Evolutionary conservation across 2,797 vertebrate genomes (phyloP).

Genomic region (Odontamblyopus lacepedii): DNA sequence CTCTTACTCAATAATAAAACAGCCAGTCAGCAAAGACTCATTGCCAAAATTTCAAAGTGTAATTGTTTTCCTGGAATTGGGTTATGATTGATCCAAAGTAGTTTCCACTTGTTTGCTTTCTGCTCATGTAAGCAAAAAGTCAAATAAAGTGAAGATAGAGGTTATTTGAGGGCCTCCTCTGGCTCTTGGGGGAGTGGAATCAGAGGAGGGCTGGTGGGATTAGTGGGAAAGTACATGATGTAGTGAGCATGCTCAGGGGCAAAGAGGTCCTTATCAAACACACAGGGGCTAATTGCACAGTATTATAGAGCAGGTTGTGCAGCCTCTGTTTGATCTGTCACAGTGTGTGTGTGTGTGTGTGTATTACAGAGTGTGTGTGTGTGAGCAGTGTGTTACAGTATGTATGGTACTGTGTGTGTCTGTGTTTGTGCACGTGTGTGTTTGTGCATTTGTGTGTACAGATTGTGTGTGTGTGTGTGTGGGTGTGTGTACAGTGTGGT

Average conservation of each 20-base stretch:
- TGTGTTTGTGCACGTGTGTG: slow-evolving; percentile 15
- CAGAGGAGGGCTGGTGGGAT: slow-evolving; percentile 51
- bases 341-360: slow-evolving; percentile 1
- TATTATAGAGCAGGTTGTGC: slow-evolving; percentile 56
- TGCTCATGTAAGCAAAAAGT: background rate
- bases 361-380: slow-evolving; percentile 17
- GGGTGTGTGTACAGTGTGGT: slow-evolving; percentile 24
- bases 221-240: slow-evolving; percentile 60
- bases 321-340: slow-evolving; percentile 51
- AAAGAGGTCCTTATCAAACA: slow-evolving; percentile 65
- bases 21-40: too few species aligned
- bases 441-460: slow-evolving; percentile 29
- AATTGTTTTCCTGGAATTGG: too few species aligned
- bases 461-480: too few species aligned
- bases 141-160: background rate
- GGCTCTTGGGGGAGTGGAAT: slow-evolving; percentile 5
- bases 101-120: background rate
- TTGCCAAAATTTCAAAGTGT: too few species aligned
- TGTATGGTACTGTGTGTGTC: too few species aligned
- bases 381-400: background rate
- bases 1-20: too few species aligned
- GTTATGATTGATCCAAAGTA: background rate
- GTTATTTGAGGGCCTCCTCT: slow-evolving; percentile 6
- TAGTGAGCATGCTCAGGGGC: slow-evolving; percentile 47
- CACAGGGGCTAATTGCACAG: slow-evolving; percentile 73